Percentiles rank a stretch among this genome's conserved stretches.
Conservation (phyloP, 2,113 vertebrate species). For the Apus apus region DNA sequence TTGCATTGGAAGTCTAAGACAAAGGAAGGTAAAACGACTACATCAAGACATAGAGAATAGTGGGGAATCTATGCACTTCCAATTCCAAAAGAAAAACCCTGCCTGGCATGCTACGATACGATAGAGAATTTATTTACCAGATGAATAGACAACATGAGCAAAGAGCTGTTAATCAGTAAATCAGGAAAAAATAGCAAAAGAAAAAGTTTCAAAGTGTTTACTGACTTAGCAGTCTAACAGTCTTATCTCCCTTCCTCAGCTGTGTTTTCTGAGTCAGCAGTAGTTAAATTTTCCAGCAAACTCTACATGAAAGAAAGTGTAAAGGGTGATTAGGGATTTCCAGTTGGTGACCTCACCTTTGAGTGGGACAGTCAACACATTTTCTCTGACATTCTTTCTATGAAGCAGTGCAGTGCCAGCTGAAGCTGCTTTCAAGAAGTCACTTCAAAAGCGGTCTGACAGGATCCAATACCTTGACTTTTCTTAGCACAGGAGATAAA, state of each 20-base stretch:
- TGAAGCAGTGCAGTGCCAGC: conserved; percentile 20
- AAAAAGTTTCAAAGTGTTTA: conserved; percentile 42
- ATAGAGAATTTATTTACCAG: conserved; percentile 2
- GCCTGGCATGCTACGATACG: neutral
- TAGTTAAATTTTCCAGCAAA: conserved; percentile 76
- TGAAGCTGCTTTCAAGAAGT: conserved; percentile 16
- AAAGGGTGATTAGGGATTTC: conserved; percentile 69
- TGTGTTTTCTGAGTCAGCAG: conserved; percentile 78
- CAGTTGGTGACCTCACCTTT: conserved; percentile 68
- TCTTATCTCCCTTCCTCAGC: conserved; percentile 80
- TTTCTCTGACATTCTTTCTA: neutral
- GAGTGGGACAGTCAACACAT: neutral
- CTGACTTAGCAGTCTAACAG: conserved; percentile 43
- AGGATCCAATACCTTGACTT: neutral
- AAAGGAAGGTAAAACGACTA: neutral
- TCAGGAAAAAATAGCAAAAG: conserved; percentile 37
- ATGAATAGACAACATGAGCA: neutral
- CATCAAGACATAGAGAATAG: neutral
- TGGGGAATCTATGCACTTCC: neutral
- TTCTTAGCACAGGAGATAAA: neutral
- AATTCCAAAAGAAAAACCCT: neutral
- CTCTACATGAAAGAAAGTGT: conserved; percentile 52
- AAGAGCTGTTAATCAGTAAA: conserved; percentile 13
- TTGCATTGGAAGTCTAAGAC: neutral
- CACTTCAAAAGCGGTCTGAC: neutral